A percentile compares a stretch with the other conserved stretches of the same genome.
These are phyloP conservation scores for Pelecanus crispus DNA, from an alignment of 2,113 vertebrate species.

Conservation along the genomic window DNA sequence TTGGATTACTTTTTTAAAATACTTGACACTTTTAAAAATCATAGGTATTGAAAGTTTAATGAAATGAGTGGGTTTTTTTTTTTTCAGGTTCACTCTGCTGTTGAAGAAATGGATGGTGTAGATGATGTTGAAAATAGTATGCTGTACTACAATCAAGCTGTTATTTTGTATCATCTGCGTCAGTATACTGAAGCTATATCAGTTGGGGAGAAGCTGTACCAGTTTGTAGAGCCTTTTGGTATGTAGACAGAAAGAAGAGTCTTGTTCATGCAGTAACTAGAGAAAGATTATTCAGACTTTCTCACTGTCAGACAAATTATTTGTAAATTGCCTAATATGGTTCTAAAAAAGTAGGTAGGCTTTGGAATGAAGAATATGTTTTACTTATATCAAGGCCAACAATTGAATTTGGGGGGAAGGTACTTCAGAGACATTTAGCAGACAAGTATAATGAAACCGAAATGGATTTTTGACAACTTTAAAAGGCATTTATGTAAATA, in stretches of 20 bases:
- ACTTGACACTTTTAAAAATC: neutral
- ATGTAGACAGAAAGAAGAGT: slow-evolving; percentile 49
- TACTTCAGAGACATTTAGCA: neutral
- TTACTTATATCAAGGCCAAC: neutral
- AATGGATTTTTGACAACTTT: neutral
- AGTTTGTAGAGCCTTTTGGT: slow-evolving; percentile 98
- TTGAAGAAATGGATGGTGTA: slow-evolving; percentile 94
- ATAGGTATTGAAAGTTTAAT: neutral
- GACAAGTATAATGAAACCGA: neutral
- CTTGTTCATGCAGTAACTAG: neutral
- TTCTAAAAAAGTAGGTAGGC: neutral
- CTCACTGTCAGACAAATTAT: neutral
- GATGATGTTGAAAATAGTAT: slow-evolving; percentile 97
- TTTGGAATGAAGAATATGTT: neutral
- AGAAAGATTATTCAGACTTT: neutral
- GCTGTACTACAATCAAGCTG: slow-evolving; percentile 95
- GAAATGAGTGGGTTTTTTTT: neutral
- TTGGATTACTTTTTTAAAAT: neutral
- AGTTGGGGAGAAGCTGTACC: slow-evolving; percentile 95
- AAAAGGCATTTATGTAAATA: neutral
- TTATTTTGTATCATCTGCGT: slow-evolving; percentile 91
- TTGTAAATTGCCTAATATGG: neutral
- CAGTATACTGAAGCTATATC: slow-evolving; percentile 93
- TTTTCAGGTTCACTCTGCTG: slow-evolving; percentile 86
- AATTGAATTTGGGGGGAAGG: neutral